These are phyloP conservation scores for Myotis lucifugus DNA, from an alignment of 2,113 vertebrate species.

Conservation along the genomic window DNA sequence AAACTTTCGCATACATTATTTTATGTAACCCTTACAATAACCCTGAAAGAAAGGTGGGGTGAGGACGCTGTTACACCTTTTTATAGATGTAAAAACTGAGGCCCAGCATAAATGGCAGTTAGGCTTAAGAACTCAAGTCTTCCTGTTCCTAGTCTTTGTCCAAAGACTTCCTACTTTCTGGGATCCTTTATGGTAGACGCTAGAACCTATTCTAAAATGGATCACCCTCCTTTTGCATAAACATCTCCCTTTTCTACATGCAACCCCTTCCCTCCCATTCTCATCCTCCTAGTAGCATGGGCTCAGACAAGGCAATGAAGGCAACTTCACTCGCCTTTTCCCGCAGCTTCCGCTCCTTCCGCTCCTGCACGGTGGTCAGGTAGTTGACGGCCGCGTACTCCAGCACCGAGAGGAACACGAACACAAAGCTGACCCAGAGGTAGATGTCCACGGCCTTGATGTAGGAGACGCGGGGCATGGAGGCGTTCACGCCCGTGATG, in stretches of 20 bases:
- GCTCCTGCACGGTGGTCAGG: conserved; percentile 93
- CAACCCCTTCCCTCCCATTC: rapidly evolving
- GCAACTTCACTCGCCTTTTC: conserved; percentile 81
- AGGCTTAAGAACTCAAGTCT: neutral
- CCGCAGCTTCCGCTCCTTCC: conserved; percentile 87
- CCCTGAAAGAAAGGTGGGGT: neutral
- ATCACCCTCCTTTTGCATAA: neutral
- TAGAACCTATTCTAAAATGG: neutral
- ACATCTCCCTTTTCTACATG: neutral
- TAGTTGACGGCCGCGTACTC: conserved; percentile 96
- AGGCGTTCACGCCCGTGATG: conserved; percentile 96
- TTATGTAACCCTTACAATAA: neutral
- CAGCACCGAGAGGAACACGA: conserved; percentile 97
- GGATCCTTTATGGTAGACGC: neutral
- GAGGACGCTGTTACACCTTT: neutral
- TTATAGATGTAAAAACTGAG: neutral
- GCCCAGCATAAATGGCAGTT: neutral
- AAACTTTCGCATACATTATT: neutral
- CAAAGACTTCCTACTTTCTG: neutral
- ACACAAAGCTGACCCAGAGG: conserved; percentile 99
- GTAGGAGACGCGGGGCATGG: conserved; percentile 98
- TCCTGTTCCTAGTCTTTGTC: neutral
- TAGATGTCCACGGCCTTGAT: conserved; percentile 98
- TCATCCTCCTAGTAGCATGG: neutral
- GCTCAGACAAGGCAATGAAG: neutral